phyloP scores from a whole-genome alignment of 2,113 vertebrate genomes.

The Apeltes quadracus region DNA sequence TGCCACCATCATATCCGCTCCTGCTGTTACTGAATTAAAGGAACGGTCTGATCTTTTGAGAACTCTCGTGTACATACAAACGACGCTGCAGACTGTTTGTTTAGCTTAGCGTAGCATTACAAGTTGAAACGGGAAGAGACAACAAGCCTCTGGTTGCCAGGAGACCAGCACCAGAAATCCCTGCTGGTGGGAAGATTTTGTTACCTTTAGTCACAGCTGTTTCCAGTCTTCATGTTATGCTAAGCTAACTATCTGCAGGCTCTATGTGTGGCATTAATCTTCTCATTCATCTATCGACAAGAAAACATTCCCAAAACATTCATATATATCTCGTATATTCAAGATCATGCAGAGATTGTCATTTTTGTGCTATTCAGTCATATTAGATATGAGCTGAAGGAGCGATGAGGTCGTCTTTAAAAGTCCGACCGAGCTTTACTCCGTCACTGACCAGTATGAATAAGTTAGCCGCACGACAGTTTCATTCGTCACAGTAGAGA shows the following conservation, averaged over 20 bases:
- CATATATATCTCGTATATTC: too few species aligned
- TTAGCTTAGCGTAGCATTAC: not conserved
- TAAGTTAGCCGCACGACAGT: not conserved
- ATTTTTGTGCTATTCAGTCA: not conserved
- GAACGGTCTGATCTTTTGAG: constrained; percentile 4
- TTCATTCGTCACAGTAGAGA: not conserved
- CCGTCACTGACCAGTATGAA: not conserved
- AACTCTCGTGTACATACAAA: not conserved
- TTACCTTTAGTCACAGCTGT: not conserved
- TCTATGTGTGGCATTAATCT: not conserved
- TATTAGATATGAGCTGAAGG: not conserved
- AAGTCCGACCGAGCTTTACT: not conserved
- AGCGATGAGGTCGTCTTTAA: not conserved
- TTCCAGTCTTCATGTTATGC: not conserved
- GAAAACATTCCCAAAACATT: too few species aligned
- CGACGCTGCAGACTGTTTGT: not conserved
- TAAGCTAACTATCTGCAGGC: not conserved
- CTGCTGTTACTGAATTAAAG: constrained; percentile 12
- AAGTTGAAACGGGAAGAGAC: not conserved
- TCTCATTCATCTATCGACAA: not conserved
- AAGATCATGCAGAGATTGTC: not conserved
- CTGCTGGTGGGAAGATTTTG: not conserved
- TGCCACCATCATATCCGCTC: not conserved
- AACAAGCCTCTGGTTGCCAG: too few species aligned
- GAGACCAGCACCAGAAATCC: not conserved